Percentiles rank a stretch among this genome's conserved stretches.
phyloP scores from a whole-genome alignment of 2,888 invertebrate species.

The Opisthograptis luteolata region DNA sequence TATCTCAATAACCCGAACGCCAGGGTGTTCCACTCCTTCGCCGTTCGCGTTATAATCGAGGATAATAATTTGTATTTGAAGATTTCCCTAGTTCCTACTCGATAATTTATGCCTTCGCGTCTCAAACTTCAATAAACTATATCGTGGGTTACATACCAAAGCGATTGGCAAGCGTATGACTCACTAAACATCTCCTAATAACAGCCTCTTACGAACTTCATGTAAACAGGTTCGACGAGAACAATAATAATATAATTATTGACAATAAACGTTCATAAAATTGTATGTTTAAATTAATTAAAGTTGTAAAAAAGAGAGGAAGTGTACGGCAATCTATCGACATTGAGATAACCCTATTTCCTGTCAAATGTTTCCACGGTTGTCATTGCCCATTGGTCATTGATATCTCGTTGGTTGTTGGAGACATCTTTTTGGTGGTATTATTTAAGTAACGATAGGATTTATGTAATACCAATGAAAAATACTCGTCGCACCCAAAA shows the following conservation, averaged over 20 bases:
- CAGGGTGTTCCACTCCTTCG: no score
- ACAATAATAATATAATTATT: conserved; percentile 28
- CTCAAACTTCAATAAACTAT: no score
- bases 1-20: no score
- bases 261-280: conserved; percentile 32
- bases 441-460: no score
- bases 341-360: conserved; percentile 74
- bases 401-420: background rate
- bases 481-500: no score
- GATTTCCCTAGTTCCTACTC: no score
- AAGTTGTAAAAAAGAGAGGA: conserved; percentile 56
- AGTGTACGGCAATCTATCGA: conserved; percentile 57
- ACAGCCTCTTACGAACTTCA: conserved; percentile 38
- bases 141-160: background rate
- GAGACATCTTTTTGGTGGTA: no score
- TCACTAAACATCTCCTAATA: conserved; percentile 5
- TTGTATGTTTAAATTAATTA: conserved; percentile 42
- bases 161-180: conserved; percentile 1
- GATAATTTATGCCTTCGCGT: no score
- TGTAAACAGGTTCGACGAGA: conserved; percentile 13
- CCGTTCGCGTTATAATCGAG: no score
- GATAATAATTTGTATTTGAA: no score
- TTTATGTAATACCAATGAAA: no score
- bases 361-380: conserved; percentile 56
- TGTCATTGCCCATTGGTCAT: conserved; percentile 28